Conservation (phyloP, 2,113 vertebrate species). For the Benitochromis conjunctus region DNA sequence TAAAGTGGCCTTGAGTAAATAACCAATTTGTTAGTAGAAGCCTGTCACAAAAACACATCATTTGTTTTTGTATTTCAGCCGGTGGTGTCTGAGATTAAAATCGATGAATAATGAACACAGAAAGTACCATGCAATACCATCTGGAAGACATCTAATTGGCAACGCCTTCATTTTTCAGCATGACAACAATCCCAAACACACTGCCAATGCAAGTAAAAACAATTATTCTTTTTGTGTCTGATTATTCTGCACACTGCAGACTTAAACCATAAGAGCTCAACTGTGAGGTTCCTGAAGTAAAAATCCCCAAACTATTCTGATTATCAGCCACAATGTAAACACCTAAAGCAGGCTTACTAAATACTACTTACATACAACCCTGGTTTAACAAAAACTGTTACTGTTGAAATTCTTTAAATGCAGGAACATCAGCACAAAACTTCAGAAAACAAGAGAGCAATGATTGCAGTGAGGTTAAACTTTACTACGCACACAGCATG, state of each 20-base stretch:
- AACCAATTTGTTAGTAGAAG: background rate
- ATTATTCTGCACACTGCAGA: background rate
- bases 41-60: background rate
- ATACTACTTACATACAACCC: background rate
- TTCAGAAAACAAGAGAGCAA: background rate
- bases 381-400: background rate
- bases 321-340: background rate
- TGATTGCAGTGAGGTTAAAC: background rate
- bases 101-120: background rate
- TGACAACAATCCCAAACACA: background rate
- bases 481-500: too few relatives aligned
- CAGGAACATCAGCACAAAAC: background rate
- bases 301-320: background rate
- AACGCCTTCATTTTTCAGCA: background rate
- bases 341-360: background rate
- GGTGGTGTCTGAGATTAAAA: background rate
- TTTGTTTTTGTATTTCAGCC: background rate
- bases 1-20: background rate
- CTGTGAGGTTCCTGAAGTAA: background rate
- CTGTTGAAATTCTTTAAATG: background rate
- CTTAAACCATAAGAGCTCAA: background rate
- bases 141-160: background rate
- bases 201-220: background rate
- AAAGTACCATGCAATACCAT: background rate
- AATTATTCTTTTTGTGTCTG: background rate